Evolutionary conservation across 1,140 invertebrate genomes (phyloP).

Genomic region (Macrosteles quadrilineatus): DNA sequence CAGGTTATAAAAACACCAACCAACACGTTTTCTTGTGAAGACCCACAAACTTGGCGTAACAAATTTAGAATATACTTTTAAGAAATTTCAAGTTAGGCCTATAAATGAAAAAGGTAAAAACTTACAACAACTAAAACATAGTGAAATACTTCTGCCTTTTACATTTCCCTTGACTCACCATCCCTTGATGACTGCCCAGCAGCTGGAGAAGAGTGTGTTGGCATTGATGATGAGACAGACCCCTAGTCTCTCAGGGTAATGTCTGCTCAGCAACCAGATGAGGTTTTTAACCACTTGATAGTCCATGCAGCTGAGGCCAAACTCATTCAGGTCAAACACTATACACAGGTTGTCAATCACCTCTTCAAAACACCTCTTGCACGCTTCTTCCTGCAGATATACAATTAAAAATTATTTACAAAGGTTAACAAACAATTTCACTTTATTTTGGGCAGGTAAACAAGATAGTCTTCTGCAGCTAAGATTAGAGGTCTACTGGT

Average conservation of each 20-base stretch:
- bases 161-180: constrained; percentile 59
- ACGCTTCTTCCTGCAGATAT: constrained; percentile 65
- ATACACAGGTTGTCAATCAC: constrained; percentile 77
- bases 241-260: constrained; percentile 75
- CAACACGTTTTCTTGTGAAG: no score
- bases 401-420: constrained; percentile 28
- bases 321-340: constrained; percentile 72
- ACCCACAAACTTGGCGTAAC: no score
- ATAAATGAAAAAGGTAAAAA: no score
- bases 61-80: no score
- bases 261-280: constrained; percentile 70
- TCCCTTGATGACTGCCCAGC: constrained; percentile 71
- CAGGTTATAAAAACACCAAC: no score
- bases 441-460: no score
- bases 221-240: constrained; percentile 71
- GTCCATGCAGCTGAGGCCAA: constrained; percentile 72
- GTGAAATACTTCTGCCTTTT: no score
- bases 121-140: no score
- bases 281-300: constrained; percentile 75
- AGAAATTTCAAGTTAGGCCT: no score
- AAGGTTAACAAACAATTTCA: no score
- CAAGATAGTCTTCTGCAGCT: neutral
- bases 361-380: constrained; percentile 74
- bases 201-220: constrained; percentile 67
- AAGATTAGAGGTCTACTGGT: neutral